A percentile compares a stretch with the other conserved stretches of the same genome.
Evolutionary conservation across 2,113 vertebrate genomes (phyloP).

Genomic region (Equus quagga): DNA sequence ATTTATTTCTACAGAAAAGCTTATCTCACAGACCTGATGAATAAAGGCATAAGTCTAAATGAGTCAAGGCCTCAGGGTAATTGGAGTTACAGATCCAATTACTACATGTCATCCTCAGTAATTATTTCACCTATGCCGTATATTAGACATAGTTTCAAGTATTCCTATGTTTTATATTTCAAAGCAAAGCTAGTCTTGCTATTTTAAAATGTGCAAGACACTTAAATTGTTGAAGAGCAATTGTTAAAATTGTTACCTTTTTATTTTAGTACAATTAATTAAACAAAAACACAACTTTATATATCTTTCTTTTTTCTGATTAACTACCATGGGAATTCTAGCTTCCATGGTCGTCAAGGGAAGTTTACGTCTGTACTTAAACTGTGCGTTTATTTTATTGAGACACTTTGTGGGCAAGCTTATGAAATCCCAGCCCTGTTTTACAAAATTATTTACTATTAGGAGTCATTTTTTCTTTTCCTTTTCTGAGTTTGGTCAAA

Average conservation of each 20-base stretch:
- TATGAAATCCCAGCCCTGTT: background rate
- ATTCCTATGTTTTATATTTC: background rate
- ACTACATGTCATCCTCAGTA: slow-evolving; percentile 54
- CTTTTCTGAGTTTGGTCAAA: background rate
- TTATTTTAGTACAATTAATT: background rate
- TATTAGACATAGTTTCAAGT: background rate
- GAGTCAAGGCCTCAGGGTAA: slow-evolving; percentile 60
- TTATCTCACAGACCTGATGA: slow-evolving; percentile 69
- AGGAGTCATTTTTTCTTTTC: background rate
- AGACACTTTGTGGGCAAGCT: background rate
- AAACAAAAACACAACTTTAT: background rate
- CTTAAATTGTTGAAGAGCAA: background rate
- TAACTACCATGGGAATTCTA: background rate
- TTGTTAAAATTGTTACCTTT: background rate
- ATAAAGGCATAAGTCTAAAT: slow-evolving; percentile 75
- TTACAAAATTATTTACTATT: background rate
- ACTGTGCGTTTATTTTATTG: background rate
- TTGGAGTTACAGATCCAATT: slow-evolving; percentile 72
- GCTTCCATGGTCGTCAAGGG: background rate
- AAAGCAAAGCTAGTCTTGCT: background rate
- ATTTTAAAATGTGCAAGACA: background rate
- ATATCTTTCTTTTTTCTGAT: background rate
- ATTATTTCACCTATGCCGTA: slow-evolving; percentile 45
- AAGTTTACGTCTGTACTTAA: background rate
- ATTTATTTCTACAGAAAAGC: slow-evolving; percentile 74